Evolutionary conservation across 92 coral and sea anemone species (phyloP).

Genomic region (Diadumene lineata): DNA sequence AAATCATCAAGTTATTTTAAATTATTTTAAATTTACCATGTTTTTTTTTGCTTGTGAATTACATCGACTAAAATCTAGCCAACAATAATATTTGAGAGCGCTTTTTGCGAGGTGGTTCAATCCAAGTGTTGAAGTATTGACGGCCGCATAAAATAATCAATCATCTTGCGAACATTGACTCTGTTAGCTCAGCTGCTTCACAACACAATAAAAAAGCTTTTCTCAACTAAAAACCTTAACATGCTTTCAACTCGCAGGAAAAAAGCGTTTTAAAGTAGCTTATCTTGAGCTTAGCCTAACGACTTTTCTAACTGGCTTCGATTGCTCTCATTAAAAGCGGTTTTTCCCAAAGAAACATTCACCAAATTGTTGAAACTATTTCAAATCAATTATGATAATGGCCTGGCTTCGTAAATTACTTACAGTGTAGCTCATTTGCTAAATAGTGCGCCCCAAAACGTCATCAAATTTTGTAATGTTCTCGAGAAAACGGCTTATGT

Average conservation of each 20-base stretch:
- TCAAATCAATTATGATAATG: too few relatives aligned
- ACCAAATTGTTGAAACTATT: too few relatives aligned
- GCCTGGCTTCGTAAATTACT: not conserved
- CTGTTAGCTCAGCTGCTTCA: conserved; percentile 33
- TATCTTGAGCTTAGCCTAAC: not conserved
- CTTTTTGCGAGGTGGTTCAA: too few relatives aligned
- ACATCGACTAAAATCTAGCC: too few relatives aligned
- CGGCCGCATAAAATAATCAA: conserved; percentile 2
- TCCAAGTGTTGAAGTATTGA: conserved; percentile 1
- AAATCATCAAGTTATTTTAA: too few relatives aligned
- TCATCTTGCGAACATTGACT: not conserved
- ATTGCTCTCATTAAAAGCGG: too few relatives aligned
- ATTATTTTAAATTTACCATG: too few relatives aligned
- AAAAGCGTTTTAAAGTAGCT: not conserved
- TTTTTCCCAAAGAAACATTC: too few relatives aligned
- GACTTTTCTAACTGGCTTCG: too few relatives aligned
- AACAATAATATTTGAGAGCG: too few relatives aligned
- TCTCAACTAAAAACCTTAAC: not conserved
- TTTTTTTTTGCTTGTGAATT: too few relatives aligned
- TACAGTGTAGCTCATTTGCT: not conserved
- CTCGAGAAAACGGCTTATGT: not conserved
- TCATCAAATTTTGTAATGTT: not conserved
- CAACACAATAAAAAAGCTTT: not conserved
- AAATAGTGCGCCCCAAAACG: not conserved
- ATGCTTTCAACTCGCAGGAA: not conserved